Base-by-base conservation (phyloP, 2,113 vertebrate species). In the Atrichornis clamosus region DNA sequence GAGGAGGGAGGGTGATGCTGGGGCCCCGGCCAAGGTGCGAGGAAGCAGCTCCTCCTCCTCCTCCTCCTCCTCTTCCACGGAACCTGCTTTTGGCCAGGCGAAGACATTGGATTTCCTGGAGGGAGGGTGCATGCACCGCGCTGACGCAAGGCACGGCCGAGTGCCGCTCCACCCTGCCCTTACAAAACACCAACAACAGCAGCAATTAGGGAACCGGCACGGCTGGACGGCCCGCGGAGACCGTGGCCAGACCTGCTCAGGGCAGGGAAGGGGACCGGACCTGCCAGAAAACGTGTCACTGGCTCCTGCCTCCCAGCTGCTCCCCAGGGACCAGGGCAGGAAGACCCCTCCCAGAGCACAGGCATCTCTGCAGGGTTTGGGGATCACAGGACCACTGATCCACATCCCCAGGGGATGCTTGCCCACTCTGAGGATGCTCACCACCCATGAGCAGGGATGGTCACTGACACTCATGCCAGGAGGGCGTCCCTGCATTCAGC, bases 111-210 rank as follows among this genome's bases (percentile, higher is more conserved):
- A 83, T 95, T 97, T 97, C 95, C 95, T 96, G 96, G 91, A 97
- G 92, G 95, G 94, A 96, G 83, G 93, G 96, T 85, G 94, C 90
- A 93, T 49, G 92, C 95, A 91, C 73, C 68, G 47, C 63, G 79
- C 85, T 96, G 96, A 97, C 93, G 91, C 92, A 96, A 93, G 59
- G 87, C 91, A 70, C 27, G 69, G 94, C 79, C 72, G n/a, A 90
- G 91, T 42, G 26, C 93, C 50, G 89, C 93, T 96, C 96, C 95
- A 97, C 96, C 96, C 96, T 93, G 84, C 73, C 90, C 94, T 96
- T 95, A 89, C 93, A 95, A 94, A 97, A 96, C 94, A 89, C 80
- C 91, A 84, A 18, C 87, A 78, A 46, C 52, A 91, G 62, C 53
- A 81, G 85, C 93, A 97, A 95, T 93, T 94, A 94, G 74, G 55